Percentiles rank a stretch among this genome's conserved stretches.
Conservation (phyloP, 2,797 vertebrate genomes). For the Octomys mimax region DNA sequence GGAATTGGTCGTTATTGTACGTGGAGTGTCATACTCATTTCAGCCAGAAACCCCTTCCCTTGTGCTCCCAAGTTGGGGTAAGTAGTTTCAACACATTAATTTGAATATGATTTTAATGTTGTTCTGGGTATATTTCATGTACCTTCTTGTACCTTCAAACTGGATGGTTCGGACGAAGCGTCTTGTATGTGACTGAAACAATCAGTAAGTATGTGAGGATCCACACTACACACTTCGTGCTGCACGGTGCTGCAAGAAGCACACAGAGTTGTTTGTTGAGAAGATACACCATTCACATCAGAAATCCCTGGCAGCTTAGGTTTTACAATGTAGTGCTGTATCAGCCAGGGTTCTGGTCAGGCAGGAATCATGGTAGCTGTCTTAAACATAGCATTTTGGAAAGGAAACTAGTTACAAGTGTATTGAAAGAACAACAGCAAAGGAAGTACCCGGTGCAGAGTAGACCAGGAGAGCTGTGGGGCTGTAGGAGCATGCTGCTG, state of each 20-base stretch:
- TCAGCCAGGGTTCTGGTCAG: not conserved
- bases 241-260: not conserved
- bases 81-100: not conserved
- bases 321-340: too few relatives aligned
- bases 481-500: rapidly evolving
- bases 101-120: not conserved
- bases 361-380: not conserved
- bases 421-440: not conserved
- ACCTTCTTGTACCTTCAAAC: not conserved
- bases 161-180: not conserved
- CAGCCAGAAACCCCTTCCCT: not conserved
- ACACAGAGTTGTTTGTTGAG: not conserved
- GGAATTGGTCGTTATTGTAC: not conserved
- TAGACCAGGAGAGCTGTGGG: not conserved
- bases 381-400: not conserved
- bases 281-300: not conserved
- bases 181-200: not conserved
- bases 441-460: not conserved
- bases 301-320: not conserved
- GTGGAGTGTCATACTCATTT: too few relatives aligned
- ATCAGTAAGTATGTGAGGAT: not conserved
- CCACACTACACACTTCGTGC: not conserved
- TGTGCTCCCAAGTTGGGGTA: not conserved
- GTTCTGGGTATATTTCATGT: not conserved
- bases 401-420: not conserved